Evolutionary conservation across 2,113 vertebrate species (phyloP).

Genomic region (Colinus virginianus): DNA sequence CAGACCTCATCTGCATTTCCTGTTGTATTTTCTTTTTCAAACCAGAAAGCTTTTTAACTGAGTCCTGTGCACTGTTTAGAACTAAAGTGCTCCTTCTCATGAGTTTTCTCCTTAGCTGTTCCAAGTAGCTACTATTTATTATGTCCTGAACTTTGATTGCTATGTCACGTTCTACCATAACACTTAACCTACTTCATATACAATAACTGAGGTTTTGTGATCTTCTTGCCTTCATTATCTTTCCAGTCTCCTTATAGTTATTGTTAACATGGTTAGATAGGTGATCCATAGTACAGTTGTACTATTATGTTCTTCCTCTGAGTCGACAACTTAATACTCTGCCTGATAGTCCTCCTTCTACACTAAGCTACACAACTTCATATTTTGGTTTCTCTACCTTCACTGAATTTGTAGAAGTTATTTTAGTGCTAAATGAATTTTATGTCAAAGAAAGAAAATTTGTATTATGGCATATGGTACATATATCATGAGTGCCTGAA

Average conservation of each 20-base stretch:
- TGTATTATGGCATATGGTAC: fast-evolving
- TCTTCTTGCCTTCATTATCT: neutral
- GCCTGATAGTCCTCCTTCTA: fast-evolving
- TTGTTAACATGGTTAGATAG: neutral
- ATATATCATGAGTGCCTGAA: too few relatives aligned
- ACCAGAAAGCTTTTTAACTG: neutral
- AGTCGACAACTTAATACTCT: neutral
- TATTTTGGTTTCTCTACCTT: neutral
- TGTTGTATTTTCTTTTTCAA: neutral
- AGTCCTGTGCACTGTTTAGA: neutral
- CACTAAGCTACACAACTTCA: neutral
- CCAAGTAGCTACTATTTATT: neutral
- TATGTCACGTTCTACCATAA: neutral
- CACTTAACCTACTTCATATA: neutral
- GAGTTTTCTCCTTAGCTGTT: neutral
- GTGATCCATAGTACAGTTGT: neutral
- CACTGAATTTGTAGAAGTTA: neutral
- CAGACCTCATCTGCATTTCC: neutral
- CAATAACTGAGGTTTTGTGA: neutral
- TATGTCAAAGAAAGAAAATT: neutral
- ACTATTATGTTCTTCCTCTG: neutral
- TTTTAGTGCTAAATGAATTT: neutral
- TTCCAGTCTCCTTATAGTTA: neutral
- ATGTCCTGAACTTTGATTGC: neutral
- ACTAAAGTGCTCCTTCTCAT: neutral